phyloP scores from a whole-genome alignment of 2,113 vertebrate species.

The Leucopsar rothschildi region DNA sequence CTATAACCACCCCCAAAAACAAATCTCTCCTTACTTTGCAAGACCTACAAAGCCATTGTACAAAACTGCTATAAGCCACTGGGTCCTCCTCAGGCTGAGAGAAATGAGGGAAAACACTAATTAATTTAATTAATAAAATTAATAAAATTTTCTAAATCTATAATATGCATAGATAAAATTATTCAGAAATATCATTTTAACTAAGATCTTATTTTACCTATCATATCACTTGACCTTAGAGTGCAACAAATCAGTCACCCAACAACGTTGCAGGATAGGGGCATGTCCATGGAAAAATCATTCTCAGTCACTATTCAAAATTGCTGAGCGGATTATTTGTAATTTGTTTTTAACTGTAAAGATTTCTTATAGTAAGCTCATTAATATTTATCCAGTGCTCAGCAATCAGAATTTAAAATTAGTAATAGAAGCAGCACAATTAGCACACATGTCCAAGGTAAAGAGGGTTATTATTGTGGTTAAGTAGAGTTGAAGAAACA shows the following conservation, averaged over 20 bases:
- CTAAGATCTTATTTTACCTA: not conserved
- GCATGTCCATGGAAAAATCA: not conserved
- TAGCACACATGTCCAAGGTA: not conserved
- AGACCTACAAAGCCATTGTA: not conserved
- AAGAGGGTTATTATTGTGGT: not conserved
- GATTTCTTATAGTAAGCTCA: not conserved
- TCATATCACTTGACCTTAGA: not conserved
- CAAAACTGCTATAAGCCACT: not conserved
- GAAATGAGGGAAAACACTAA: not conserved
- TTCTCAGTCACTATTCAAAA: not conserved
- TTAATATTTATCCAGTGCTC: not conserved
- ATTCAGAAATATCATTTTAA: not conserved
- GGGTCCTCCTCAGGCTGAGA: not conserved
- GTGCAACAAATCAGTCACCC: not conserved
- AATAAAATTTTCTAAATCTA: not conserved
- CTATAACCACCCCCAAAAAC: not conserved
- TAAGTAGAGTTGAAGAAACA: not conserved
- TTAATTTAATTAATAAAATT: too few relatives aligned
- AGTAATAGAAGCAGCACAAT: not conserved
- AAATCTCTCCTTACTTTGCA: not conserved
- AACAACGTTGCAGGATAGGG: not conserved
- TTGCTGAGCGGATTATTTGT: not conserved
- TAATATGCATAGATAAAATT: not conserved
- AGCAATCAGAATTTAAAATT: not conserved
- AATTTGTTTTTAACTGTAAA: not conserved